Conservation (phyloP, 2,113 vertebrate species). For the Petrocephalus zakoni region DNA sequence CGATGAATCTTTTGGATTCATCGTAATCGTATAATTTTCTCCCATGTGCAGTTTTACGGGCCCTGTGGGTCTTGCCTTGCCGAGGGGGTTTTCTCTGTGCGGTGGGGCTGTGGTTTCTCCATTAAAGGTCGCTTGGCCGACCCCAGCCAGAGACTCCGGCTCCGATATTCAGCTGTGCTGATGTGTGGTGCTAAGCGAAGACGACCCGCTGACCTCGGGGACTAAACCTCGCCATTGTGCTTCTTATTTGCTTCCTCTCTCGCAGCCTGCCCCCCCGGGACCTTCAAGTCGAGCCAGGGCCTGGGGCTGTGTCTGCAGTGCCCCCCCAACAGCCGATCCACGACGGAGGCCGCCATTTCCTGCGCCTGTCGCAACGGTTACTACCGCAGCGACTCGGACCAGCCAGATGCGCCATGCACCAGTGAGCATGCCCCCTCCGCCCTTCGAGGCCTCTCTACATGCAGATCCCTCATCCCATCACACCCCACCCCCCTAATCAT, state of each 20-base stretch:
- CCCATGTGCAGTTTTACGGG: background rate
- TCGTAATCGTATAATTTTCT: background rate
- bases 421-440: constrained; percentile 70
- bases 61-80: background rate
- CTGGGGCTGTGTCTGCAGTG: constrained; percentile 76
- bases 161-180: background rate
- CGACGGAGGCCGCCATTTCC: constrained; percentile 76
- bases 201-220: background rate
- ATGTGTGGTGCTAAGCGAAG: background rate
- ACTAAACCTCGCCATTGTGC: constrained; percentile 16
- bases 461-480: background rate
- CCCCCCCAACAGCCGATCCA: constrained; percentile 88
- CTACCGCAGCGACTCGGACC: constrained; percentile 83
- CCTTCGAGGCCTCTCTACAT: background rate
- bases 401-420: constrained; percentile 81
- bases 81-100: background rate
- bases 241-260: constrained; percentile 35
- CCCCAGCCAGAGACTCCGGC: background rate
- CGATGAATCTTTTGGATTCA: background rate
- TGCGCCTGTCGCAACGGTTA: constrained; percentile 91
- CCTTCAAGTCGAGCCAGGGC: constrained; percentile 91
- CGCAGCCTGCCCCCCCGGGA: constrained; percentile 87
- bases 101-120: background rate
- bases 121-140: too few species aligned
- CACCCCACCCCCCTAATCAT: background rate